Evolutionary conservation across 2,797 vertebrate species (phyloP), one percentile per base, ranked within the genome.

Genomic region (Diplodus sargus): DNA sequence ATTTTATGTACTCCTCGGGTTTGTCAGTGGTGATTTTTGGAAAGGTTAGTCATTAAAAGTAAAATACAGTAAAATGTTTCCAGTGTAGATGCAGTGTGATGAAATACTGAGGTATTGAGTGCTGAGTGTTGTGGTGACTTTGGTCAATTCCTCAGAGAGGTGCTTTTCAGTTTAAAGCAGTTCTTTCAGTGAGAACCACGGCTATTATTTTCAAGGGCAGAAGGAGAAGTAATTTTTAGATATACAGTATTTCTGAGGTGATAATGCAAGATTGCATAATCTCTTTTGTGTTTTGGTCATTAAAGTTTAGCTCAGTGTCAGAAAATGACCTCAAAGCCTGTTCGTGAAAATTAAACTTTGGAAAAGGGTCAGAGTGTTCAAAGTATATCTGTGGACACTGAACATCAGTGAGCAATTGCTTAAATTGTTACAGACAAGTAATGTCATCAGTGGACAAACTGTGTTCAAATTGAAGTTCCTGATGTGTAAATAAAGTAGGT

Each of bases 401-500:
- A 62, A 18, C 30, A 56, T 69, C 48, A 54, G 9, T n/a, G 17
- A 42, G 3, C 39, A 18, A 2, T 47, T 63, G 39, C 64, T 54
- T 34, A 48, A 22, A 59, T 58, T 2, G 0, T 4, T 9, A 2
- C 30, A 22, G 25, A 28, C 0, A 3, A 71, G 25, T 62, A 13
- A 59, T 17, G 25, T 57, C 25, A 57, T 52, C 28, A 42, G 51
- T 56, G 0, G 20, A 28, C 70, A 65, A 23, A 45, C 20, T 49
- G 30, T 52, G 28, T 68, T 53, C 0, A 62, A 22, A 56, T 1
- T 25, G n/a, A 15, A 43, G n/a, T 17, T 69, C 18, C 15, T 0
- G 0, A 79, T 17, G 70, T 74, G 48, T 79, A 56, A 64, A 53
- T 74, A 64, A 71, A 77, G 48, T 34, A 5, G 76, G 34, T 61